phyloP scores from a whole-genome alignment of 2,888 invertebrate genomes.

The Boloria selene region DNA sequence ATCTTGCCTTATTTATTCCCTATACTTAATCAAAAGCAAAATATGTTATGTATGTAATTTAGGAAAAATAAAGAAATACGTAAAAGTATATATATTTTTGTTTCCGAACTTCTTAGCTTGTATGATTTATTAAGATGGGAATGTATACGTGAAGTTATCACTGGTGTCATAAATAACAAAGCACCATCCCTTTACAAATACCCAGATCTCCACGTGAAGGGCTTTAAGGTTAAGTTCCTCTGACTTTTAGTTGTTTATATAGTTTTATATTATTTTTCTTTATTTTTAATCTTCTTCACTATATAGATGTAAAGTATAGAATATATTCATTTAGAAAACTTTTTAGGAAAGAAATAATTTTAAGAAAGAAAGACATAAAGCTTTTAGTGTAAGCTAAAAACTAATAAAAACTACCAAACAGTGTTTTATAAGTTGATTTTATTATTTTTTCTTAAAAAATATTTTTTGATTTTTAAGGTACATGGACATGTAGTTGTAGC shows the following conservation, averaged over 20 bases:
- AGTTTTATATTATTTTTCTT: neutral
- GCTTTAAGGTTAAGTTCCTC: neutral
- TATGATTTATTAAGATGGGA: constrained; percentile 13
- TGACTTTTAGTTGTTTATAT: neutral
- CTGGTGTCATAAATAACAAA: constrained; percentile 17
- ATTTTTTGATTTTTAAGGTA: too few species aligned
- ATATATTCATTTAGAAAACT: too few species aligned
- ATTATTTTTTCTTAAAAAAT: too few species aligned
- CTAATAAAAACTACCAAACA: too few species aligned
- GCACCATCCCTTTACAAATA: neutral
- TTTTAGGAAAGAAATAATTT: too few species aligned
- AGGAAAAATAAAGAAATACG: neutral
- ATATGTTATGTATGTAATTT: neutral
- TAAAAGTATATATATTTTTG: neutral
- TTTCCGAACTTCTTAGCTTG: neutral
- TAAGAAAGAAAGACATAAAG: too few species aligned
- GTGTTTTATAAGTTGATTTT: too few species aligned
- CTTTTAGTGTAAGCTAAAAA: too few species aligned
- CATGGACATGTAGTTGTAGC: too few species aligned
- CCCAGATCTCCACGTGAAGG: neutral
- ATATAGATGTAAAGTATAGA: too few species aligned
- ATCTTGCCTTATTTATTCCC: too few species aligned
- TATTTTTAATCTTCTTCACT: neutral
- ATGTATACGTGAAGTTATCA: constrained; percentile 12
- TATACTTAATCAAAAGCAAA: too few species aligned